Evolutionary conservation across 2,797 vertebrate species (phyloP).

Genomic region (Periparus ater): DNA sequence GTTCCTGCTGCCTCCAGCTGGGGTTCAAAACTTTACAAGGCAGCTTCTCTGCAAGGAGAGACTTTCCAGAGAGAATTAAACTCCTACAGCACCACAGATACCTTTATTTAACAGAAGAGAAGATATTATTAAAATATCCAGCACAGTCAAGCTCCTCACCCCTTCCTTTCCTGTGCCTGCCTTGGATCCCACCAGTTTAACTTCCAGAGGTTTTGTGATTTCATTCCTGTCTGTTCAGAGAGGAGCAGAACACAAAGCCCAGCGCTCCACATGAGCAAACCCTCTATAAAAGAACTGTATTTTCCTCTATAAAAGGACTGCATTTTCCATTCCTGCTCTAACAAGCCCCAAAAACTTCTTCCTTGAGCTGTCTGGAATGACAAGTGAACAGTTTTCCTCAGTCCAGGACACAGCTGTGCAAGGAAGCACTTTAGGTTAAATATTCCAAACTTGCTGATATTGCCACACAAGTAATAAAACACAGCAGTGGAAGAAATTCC

Average conservation of each 20-base stretch:
- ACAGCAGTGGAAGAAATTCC: not conserved
- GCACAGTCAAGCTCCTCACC: fast-evolving
- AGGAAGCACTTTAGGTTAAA: not conserved
- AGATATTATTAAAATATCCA: not conserved
- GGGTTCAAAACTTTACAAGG: not conserved
- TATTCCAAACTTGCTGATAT: not conserved
- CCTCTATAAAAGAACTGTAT: not conserved
- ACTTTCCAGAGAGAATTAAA: not conserved
- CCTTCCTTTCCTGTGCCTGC: not conserved
- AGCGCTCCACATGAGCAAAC: not conserved
- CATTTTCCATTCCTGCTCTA: not conserved
- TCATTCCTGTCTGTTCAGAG: not conserved
- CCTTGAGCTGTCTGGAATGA: not conserved
- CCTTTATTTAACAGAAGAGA: not conserved
- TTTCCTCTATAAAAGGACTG: not conserved
- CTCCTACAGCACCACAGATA: not conserved
- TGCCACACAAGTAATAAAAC: not conserved
- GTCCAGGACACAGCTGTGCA: not conserved
- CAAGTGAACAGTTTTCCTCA: not conserved
- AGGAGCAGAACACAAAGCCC: not conserved
- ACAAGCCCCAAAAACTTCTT: not conserved
- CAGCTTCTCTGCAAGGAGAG: not conserved
- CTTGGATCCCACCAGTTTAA: not conserved
- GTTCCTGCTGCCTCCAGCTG: not conserved
- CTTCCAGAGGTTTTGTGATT: not conserved